Conservation (phyloP, 1,140 invertebrate genomes). For the Arctopsyche grandis region DNA sequence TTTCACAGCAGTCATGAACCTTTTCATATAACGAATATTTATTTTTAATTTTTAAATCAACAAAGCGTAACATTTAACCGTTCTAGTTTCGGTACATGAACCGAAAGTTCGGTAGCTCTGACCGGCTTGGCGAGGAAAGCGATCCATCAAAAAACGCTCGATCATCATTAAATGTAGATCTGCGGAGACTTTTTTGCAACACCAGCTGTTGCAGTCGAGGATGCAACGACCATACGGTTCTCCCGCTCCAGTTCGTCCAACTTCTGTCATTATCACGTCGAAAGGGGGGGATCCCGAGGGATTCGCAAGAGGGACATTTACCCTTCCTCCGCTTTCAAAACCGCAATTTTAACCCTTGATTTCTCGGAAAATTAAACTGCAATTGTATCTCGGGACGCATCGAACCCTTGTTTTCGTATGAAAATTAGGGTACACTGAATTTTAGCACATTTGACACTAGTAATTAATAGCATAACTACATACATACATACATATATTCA, state of each 20-base stretch:
- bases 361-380: neutral
- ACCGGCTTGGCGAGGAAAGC: conserved; percentile 4
- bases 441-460: too few species aligned
- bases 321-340: neutral
- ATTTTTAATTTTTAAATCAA: neutral
- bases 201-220: conserved; percentile 40
- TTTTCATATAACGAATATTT: too few species aligned
- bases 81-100: neutral
- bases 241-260: conserved; percentile 23
- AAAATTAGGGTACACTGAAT: neutral
- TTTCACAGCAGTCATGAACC: neutral
- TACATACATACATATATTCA: too few species aligned
- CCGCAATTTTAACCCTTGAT: conserved; percentile 4
- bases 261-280: conserved; percentile 34
- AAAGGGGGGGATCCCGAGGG: conserved; percentile 15
- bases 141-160: conserved; percentile 40
- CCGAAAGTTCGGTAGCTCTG: neutral
- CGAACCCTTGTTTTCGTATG: neutral
- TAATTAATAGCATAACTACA: too few species aligned
- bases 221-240: conserved; percentile 19
- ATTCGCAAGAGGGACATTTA: neutral
- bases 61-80: neutral
- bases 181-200: conserved; percentile 34
- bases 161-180: conserved; percentile 42
- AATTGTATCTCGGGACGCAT: neutral